Conservation (phyloP, 1,140 invertebrate species). For the Melipona quadrifasciata region DNA sequence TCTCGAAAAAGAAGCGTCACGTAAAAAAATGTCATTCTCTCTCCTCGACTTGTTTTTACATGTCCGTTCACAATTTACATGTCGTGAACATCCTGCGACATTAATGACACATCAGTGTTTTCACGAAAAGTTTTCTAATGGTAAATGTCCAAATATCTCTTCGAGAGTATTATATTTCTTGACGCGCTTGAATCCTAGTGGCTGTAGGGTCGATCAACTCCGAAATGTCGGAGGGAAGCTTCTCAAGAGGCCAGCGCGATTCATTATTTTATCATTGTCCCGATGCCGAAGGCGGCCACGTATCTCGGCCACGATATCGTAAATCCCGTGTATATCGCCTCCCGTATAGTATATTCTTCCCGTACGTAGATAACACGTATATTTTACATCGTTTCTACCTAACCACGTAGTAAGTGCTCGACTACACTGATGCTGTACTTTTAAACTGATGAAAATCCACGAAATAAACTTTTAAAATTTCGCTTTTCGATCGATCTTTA, state of each 20-base stretch:
- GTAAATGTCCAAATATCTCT: neutral
- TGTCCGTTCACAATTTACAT: no score
- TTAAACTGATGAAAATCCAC: no score
- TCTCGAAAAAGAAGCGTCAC: no score
- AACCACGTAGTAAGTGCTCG: no score
- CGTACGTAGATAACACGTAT: slow-evolving; percentile 30
- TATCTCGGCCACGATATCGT: slow-evolving; percentile 21
- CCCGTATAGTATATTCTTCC: slow-evolving; percentile 32
- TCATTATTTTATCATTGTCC: slow-evolving; percentile 65
- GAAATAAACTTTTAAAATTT: no score
- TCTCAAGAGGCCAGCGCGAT: slow-evolving; percentile 34
- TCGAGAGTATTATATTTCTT: neutral
- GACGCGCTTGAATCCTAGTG: neutral
- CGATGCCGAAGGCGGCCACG: slow-evolving; percentile 24
- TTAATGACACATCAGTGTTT: neutral
- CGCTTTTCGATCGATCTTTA: neutral
- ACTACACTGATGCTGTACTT: no score
- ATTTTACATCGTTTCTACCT: neutral
- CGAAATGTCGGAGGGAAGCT: slow-evolving; percentile 14
- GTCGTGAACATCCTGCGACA: neutral
- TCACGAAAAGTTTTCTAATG: neutral
- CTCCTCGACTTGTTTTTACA: no score
- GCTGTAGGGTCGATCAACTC: neutral
- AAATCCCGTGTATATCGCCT: slow-evolving; percentile 37
- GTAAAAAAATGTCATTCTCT: no score